Evolutionary conservation across 2,113 vertebrate genomes (phyloP), one percentile per base, ranked within the genome.

Genomic region (Geococcyx californianus): DNA sequence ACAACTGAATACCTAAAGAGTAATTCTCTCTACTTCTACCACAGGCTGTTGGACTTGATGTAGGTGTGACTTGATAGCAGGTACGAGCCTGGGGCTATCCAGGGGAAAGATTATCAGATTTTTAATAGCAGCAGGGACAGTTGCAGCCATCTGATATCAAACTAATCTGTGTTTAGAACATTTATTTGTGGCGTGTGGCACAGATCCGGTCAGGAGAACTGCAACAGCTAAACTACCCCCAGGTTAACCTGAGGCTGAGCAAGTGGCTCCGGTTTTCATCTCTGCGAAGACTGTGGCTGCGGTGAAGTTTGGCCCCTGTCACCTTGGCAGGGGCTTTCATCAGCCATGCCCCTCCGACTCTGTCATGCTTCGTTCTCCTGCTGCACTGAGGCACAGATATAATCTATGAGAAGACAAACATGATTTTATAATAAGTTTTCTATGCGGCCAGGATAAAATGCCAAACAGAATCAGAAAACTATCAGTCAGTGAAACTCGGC

Each of bases 391-490:
- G 67, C 86, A 24, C 89, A 80, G 58, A 91, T 90, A 95, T 62
- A 55, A 95, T 95, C 91, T 90, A 18, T 58, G 73, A n/a, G 81
- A 96, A 94, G 31, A 52, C 91, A 89, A 95, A 96, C 90, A 83
- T 52, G 68, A 69, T 96, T 96, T 93, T 75, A 72, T 97, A 97
- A 96, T 96, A 94, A 92, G 93, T 94, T 97, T 94, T 89, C 62
- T 91, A 92, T 90, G 97, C 94, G 45, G 94, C 78, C 83, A 44
- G 94, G 82, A 94, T 94, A 96, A 96, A 90, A 87, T 83, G 96
- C 93, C 96, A 97, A 96, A 97, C 52, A 90, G 88, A 95, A 97
- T 97, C 94, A 96, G 95, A 96, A 95, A 95, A 79, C 92, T 87
- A 94, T 96, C 97, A 95, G 89, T 95, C 95, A 96, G 94, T 72